Evolutionary conservation across 2,113 vertebrate species (phyloP).

Genomic region (Mellivora capensis): DNA sequence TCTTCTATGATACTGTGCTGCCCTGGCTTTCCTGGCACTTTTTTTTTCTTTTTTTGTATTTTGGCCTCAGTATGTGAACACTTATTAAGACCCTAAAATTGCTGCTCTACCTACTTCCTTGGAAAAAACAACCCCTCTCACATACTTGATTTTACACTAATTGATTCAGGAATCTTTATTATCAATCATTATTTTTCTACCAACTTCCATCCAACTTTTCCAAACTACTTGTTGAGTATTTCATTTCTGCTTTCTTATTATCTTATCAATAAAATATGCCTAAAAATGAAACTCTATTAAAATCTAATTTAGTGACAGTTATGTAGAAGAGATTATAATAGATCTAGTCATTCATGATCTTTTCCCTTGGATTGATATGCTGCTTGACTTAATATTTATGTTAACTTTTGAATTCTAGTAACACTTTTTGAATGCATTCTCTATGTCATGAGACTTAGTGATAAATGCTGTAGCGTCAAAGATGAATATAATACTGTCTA

Average conservation of each 20-base stretch:
- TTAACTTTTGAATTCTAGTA: neutral
- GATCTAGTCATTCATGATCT: neutral
- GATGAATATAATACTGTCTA: neutral
- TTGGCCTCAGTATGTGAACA: neutral
- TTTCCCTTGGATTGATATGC: neutral
- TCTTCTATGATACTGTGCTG: neutral
- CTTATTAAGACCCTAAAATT: neutral
- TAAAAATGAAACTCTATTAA: slow-evolving; percentile 14
- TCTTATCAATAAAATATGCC: neutral
- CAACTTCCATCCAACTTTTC: neutral
- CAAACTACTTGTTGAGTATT: neutral
- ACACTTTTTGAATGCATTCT: neutral
- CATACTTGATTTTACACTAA: neutral
- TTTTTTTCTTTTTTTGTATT: neutral
- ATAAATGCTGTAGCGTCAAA: neutral
- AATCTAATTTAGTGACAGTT: neutral
- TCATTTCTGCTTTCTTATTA: neutral
- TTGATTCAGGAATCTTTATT: neutral
- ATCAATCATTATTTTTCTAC: neutral
- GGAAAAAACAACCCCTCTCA: neutral
- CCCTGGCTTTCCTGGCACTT: neutral
- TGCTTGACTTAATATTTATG: neutral
- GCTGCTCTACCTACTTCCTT: neutral
- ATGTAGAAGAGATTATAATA: neutral
- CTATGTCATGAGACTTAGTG: neutral